Evolutionary conservation across 2,113 vertebrate genomes (phyloP).

Genomic region (Aythya baeri): DNA sequence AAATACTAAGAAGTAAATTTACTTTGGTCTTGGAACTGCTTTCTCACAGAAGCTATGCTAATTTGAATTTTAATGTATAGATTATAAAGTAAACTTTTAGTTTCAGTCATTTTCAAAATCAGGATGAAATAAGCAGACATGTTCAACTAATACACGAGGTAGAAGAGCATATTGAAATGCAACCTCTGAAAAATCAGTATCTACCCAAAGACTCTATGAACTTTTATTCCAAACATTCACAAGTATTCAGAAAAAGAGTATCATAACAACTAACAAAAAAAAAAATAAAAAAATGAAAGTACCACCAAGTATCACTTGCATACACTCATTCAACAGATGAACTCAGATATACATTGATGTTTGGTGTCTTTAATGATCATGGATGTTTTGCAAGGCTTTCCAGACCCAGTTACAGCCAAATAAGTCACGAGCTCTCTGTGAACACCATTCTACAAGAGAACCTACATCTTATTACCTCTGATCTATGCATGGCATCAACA

Average conservation of each 20-base stretch:
- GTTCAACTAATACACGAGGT: background rate
- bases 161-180: background rate
- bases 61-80: too few species aligned
- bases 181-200: background rate
- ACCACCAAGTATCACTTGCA: background rate
- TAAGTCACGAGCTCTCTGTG: background rate
- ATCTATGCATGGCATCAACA: background rate
- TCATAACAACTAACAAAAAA: background rate
- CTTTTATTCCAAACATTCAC: background rate
- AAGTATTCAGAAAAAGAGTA: background rate
- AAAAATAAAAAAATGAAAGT: background rate
- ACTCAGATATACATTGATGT: background rate
- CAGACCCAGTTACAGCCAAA: background rate
- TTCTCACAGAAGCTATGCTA: background rate
- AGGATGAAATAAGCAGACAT: background rate
- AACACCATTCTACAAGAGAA: background rate
- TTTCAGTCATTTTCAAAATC: background rate
- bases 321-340: background rate
- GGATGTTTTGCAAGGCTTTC: background rate
- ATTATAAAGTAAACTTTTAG: background rate
- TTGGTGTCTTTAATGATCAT: accelerated
- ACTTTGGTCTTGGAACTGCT: background rate
- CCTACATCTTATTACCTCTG: background rate
- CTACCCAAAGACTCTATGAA: background rate
- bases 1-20: background rate